A percentile compares a stretch with the other conserved stretches of the same genome.
phyloP scores from a whole-genome alignment of 2,888 invertebrate species.

The Acrobasis suavella region DNA sequence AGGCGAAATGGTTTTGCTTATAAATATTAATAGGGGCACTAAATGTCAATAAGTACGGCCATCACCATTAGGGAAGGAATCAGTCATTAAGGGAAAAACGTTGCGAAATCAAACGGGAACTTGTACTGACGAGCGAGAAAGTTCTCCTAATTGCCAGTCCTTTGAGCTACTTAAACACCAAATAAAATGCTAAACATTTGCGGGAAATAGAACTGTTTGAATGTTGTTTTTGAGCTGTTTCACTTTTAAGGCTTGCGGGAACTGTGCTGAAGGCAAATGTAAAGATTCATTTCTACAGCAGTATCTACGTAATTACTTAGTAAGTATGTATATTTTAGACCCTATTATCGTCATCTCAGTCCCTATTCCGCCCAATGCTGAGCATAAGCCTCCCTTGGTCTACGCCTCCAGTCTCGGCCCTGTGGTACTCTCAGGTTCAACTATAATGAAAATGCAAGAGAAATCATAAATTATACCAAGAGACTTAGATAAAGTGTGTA shows the following conservation, averaged over 20 bases:
- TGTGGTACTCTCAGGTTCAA: too few species aligned
- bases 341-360: neutral
- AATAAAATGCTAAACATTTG: conserved; percentile 43
- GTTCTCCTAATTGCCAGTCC: conserved; percentile 43
- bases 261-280: neutral
- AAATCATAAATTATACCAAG: too few species aligned
- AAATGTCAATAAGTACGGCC: conserved; percentile 61
- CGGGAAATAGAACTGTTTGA: conserved; percentile 20
- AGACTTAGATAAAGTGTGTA: too few species aligned
- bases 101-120: conserved; percentile 71
- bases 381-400: too few species aligned
- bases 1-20: conserved; percentile 43
- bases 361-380: too few species aligned
- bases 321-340: neutral
- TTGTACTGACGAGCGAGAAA: conserved; percentile 58
- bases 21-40: conserved; percentile 60
- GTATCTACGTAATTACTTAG: neutral
- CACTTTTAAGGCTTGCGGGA: conserved; percentile 6
- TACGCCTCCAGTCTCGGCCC: too few species aligned
- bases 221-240: conserved; percentile 19
- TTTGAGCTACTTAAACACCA: conserved; percentile 50
- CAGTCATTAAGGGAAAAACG: conserved; percentile 74
- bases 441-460: too few species aligned
- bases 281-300: neutral
- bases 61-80: conserved; percentile 57